Base-by-base conservation (phyloP, 1,140 invertebrate genomes). In the Neotoxoptera formosana region DNA sequence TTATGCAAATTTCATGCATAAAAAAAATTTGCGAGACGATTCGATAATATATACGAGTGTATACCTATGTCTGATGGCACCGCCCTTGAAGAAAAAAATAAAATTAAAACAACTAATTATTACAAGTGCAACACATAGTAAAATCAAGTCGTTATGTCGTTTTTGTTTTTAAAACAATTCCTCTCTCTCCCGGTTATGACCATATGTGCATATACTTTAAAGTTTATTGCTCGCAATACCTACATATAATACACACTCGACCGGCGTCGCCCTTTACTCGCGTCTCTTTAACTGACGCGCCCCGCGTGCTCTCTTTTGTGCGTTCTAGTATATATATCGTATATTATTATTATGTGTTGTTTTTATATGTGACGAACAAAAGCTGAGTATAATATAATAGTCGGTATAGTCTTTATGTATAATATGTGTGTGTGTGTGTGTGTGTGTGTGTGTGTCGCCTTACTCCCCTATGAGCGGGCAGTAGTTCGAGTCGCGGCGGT, bases 121-220 rank as follows among this genome's bases (percentile, higher is more conserved):
- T 76, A 76, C 60, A 76, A 76, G 60, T 76, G 30, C 60, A 76
- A 76, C 60, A 76, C 60, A 76, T 76, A 67, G 60, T 76, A 76
- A 76, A 76, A n/a, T 76, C 60, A 30, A 76, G 60, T 76, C 60
- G 60, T 76, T 76, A 76, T 14, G 60, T 76, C 30, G 14, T 76
- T 76, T 76, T 76, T n/a, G 60, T 76, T 76, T 53, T 76, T 76
- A 76, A n/a, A 76, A 76, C 14, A 76, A 76, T n/a, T 14, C n/a
- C 25, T 14, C 51, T 23, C 21, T 53, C 4, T 53, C 60, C n/a
- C 14, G 14, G 14, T n/a, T n/a, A 76, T 34, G 60, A 17, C 30
- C 60, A 20, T n/a, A n/a, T 34, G 30, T 76, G 17, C 60, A 76
- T n/a, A 76, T 76, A 76, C 60, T 76, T n/a, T 17, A 76, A 76